A percentile compares a stretch with the other conserved stretches of the same genome.
Evolutionary conservation across 2,797 vertebrate species (phyloP).

Genomic region (Champsocephalus esox): DNA sequence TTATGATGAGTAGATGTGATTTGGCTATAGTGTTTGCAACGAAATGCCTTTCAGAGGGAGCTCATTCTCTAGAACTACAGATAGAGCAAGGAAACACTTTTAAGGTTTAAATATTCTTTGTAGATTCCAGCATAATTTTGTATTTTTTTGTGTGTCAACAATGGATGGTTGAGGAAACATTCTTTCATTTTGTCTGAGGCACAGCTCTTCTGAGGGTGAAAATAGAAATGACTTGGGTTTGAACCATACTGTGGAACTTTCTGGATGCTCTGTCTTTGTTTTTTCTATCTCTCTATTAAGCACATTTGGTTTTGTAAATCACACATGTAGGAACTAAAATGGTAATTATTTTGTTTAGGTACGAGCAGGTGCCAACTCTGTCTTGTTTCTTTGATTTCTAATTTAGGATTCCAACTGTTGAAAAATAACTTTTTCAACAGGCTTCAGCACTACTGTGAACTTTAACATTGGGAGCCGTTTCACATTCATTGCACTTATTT

Average conservation of each 20-base stretch:
- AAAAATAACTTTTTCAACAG: slow-evolving; percentile 18
- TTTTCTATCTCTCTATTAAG: slow-evolving; percentile 13
- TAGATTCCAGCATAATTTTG: neutral
- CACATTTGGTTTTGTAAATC: slow-evolving; percentile 18
- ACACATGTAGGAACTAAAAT: slow-evolving; percentile 3
- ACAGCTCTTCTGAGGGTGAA: slow-evolving; percentile 23
- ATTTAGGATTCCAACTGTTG: slow-evolving; percentile 14
- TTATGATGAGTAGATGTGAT: slow-evolving; percentile 44
- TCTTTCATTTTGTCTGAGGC: slow-evolving; percentile 6
- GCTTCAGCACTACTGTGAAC: neutral
- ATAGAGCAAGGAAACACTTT: slow-evolving; percentile 10
- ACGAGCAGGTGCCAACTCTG: slow-evolving; percentile 12
- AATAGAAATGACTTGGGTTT: slow-evolving; percentile 35
- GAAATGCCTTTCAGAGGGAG: slow-evolving; percentile 26
- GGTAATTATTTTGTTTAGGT: slow-evolving; percentile 16
- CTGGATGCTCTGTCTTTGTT: slow-evolving; percentile 26
- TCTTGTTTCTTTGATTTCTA: slow-evolving; percentile 26
- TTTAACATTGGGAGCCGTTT: slow-evolving; percentile 5
- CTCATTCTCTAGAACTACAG: slow-evolving; percentile 16
- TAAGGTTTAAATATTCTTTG: slow-evolving; percentile 1
- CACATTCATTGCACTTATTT: slow-evolving; percentile 19
- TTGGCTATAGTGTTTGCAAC: slow-evolving; percentile 42
- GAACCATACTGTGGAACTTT: slow-evolving; percentile 40
- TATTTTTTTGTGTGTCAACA: neutral
- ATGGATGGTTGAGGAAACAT: slow-evolving; percentile 1